Evolutionary conservation across 2,113 vertebrate species (phyloP).

Genomic region (Phyllopteryx taeniolatus): DNA sequence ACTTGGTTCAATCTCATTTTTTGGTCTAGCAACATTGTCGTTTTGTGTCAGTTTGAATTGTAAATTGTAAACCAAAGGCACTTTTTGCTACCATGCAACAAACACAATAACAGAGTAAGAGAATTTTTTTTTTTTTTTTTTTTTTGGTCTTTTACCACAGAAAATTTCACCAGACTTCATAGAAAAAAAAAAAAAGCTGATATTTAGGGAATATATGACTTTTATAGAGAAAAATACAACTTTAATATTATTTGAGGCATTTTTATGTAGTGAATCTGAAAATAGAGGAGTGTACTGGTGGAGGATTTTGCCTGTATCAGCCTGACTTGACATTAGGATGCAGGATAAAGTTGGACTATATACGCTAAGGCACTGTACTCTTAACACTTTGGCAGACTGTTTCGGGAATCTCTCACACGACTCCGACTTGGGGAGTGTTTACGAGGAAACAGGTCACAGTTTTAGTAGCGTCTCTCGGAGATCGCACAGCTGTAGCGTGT

Average conservation of each 20-base stretch:
- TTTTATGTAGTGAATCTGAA: background rate
- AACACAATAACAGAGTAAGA: slow-evolving; percentile 78
- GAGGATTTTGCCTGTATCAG: slow-evolving; percentile 19
- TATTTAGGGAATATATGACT: slow-evolving; percentile 27
- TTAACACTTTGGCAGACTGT: slow-evolving; percentile 95
- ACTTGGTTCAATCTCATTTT: slow-evolving; percentile 76
- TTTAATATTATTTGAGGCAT: slow-evolving; percentile 6
- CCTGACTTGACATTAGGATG: background rate
- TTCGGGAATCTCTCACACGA: slow-evolving; percentile 82
- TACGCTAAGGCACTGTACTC: slow-evolving; percentile 95
- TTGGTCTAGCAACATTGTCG: slow-evolving; percentile 84
- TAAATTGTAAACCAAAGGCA: slow-evolving; percentile 95
- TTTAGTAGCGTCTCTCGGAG: slow-evolving; percentile 88
- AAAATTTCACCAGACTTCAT: slow-evolving; percentile 81
- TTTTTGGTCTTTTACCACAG: slow-evolving; percentile 82
- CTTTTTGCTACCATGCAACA: slow-evolving; percentile 93
- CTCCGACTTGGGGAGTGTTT: slow-evolving; percentile 70
- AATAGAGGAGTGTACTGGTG: slow-evolving; percentile 32
- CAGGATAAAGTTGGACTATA: slow-evolving; percentile 58
- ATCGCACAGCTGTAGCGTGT: slow-evolving; percentile 75
- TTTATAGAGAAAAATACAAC: slow-evolving; percentile 32
- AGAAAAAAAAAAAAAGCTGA: slow-evolving; percentile 39
- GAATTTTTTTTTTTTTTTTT: slow-evolving; percentile 66
- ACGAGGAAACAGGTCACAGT: slow-evolving; percentile 88
- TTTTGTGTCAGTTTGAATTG: slow-evolving; percentile 74